phyloP scores from a whole-genome alignment of 1,140 invertebrate species.

The Andrena cerasifolii region DNA sequence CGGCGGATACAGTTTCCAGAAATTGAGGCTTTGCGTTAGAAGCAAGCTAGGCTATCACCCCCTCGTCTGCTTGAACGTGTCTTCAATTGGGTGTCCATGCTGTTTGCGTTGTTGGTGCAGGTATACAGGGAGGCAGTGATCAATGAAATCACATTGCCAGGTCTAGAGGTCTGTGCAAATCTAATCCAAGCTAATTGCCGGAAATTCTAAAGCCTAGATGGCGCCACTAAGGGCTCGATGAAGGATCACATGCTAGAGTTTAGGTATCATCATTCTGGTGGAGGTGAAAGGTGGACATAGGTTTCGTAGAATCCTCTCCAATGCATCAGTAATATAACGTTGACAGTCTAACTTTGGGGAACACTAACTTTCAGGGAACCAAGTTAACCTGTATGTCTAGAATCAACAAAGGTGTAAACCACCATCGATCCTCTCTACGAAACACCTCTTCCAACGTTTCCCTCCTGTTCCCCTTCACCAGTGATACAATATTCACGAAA shows the following conservation, averaged over 20 bases:
- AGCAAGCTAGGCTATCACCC: background rate
- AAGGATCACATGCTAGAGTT: no score
- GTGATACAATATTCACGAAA: background rate
- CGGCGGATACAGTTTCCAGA: slow-evolving; percentile 20
- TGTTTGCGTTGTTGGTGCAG: background rate
- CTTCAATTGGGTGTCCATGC: background rate
- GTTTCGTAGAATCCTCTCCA: no score
- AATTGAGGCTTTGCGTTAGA: background rate
- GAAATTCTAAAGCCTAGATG: no score
- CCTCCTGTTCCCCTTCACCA: no score
- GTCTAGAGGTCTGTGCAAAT: background rate
- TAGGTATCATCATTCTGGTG: no score
- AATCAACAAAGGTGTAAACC: no score
- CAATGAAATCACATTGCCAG: background rate
- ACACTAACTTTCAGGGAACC: no score
- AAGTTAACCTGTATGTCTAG: no score
- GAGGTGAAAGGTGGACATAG: no score
- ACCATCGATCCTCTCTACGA: background rate
- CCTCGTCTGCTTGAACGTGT: background rate
- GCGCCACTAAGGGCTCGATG: no score
- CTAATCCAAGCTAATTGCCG: background rate
- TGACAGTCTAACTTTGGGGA: no score
- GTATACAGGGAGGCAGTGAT: background rate
- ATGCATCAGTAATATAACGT: no score
- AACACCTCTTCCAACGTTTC: background rate